These are phyloP conservation scores for Stegophylla sp. DNA, from an alignment of 2,888 invertebrate genomes.

Conservation along the genomic window DNA sequence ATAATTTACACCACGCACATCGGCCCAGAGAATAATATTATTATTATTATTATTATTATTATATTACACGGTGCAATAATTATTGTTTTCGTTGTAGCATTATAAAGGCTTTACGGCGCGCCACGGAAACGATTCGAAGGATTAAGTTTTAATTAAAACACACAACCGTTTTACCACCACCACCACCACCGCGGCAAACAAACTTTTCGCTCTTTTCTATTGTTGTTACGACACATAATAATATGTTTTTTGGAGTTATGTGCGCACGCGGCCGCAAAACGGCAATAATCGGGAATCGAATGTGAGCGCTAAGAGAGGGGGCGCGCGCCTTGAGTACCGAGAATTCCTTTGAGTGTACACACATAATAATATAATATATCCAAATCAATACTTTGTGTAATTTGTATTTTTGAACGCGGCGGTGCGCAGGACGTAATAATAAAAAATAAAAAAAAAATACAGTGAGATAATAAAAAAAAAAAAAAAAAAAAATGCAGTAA, in stretches of 20 bases:
- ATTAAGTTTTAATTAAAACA: conserved; percentile 59
- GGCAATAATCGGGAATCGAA: conserved; percentile 49
- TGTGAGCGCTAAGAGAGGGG: conserved; percentile 23
- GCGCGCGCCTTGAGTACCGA: not conserved
- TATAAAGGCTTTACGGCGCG: conserved; percentile 55
- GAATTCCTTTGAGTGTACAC: conserved; percentile 49
- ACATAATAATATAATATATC: not conserved
- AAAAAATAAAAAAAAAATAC: conserved; percentile 13
- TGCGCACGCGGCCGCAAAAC: not conserved
- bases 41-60: no score
- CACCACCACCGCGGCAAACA: conserved; percentile 3
- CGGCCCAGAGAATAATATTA: conserved; percentile 56
- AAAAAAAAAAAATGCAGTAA: conserved; percentile 42
- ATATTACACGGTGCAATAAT: conserved; percentile 59
- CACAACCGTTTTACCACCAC: conserved; percentile 48
- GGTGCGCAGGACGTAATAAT: not conserved
- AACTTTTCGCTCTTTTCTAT: conserved; percentile 57
- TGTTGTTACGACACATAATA: conserved; percentile 53
- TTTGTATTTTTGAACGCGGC: conserved; percentile 17
- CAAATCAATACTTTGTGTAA: conserved; percentile 20
- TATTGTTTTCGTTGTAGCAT: conserved; percentile 59
- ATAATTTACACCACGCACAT: conserved; percentile 56
- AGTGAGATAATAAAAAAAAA: conserved; percentile 17
- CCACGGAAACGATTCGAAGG: conserved; percentile 58
- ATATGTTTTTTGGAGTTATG: conserved; percentile 58